A percentile compares a stretch with the other conserved stretches of the same genome.
Conservation (phyloP, 2,113 vertebrate species). For the Pampusana beccarii region DNA sequence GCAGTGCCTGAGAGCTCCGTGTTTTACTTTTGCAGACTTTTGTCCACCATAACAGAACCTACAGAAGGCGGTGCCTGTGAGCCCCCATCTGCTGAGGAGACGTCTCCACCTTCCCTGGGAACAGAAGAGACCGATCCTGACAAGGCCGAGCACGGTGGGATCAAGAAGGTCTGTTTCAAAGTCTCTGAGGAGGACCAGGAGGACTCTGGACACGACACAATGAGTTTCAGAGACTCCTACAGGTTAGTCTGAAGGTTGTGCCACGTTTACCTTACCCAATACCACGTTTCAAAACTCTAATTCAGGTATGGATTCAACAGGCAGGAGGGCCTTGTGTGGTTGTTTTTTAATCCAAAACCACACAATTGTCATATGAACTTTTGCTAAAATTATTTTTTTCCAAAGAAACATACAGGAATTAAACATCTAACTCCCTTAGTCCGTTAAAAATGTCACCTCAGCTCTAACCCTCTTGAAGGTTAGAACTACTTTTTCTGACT, state of each 20-base stretch:
- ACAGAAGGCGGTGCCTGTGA: conserved; percentile 81
- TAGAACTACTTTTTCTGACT: not conserved
- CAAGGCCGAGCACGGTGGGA: conserved; percentile 85
- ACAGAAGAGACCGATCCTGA: conserved; percentile 87
- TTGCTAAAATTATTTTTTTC: not conserved
- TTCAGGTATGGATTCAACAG: not conserved
- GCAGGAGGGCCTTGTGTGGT: not conserved
- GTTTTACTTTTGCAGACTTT: conserved; percentile 76
- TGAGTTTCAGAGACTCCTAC: conserved; percentile 98
- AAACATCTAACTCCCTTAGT: not conserved
- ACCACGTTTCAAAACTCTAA: not conserved
- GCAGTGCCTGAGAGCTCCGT: not conserved
- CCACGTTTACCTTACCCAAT: not conserved
- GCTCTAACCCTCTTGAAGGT: not conserved
- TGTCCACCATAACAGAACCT: conserved; percentile 96
- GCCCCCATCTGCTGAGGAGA: conserved; percentile 76
- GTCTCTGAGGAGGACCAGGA: conserved; percentile 98
- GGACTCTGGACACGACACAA: conserved; percentile 97
- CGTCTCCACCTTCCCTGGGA: conserved; percentile 78
- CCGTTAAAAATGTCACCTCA: not conserved
- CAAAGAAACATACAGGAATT: not conserved
- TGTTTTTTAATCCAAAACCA: not conserved
- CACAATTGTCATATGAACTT: not conserved
- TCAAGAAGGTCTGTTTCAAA: conserved; percentile 96
- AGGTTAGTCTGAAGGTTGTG: conserved; percentile 77